These are phyloP conservation scores for Bufo bufo DNA, from an alignment of 2,113 vertebrate genomes.

Conservation along the genomic window DNA sequence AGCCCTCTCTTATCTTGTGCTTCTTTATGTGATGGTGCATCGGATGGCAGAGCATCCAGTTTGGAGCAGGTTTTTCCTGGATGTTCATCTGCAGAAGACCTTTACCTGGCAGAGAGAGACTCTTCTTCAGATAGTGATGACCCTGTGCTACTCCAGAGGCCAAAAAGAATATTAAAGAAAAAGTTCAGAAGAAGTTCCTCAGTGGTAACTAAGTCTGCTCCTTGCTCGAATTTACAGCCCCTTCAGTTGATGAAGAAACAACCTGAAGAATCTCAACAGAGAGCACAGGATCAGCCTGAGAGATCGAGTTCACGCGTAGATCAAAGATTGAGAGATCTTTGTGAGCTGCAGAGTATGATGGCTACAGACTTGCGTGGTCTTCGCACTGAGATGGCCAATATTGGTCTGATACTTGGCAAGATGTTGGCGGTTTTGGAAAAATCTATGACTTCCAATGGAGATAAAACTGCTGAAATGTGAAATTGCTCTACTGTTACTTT, in stretches of 20 bases:
- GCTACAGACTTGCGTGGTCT: slow-evolving; percentile 42
- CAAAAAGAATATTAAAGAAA: slow-evolving; percentile 25
- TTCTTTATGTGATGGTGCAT: background rate
- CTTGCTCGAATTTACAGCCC: background rate
- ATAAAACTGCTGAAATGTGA: background rate
- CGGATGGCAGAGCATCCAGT: background rate
- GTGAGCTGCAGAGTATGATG: slow-evolving; percentile 38
- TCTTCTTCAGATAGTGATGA: background rate
- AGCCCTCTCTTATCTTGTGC: no score
- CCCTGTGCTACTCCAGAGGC: background rate
- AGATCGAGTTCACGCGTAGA: background rate
- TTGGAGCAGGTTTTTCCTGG: background rate
- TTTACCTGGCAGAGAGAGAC: background rate
- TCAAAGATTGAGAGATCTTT: slow-evolving; percentile 22
- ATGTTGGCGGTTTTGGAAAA: slow-evolving; percentile 46
- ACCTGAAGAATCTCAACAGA: background rate
- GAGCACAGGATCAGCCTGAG: background rate
- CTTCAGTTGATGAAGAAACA: background rate
- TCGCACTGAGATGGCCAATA: slow-evolving; percentile 43
- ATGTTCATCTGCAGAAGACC: slow-evolving; percentile 1
- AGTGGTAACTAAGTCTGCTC: background rate
- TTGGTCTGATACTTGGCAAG: slow-evolving; percentile 41
- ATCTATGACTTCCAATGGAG: background rate
- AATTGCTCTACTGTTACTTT: background rate
- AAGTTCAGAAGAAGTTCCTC: background rate